Evolutionary conservation across 2,797 vertebrate genomes (phyloP).

Genomic region (Artibeus jamaicensis): DNA sequence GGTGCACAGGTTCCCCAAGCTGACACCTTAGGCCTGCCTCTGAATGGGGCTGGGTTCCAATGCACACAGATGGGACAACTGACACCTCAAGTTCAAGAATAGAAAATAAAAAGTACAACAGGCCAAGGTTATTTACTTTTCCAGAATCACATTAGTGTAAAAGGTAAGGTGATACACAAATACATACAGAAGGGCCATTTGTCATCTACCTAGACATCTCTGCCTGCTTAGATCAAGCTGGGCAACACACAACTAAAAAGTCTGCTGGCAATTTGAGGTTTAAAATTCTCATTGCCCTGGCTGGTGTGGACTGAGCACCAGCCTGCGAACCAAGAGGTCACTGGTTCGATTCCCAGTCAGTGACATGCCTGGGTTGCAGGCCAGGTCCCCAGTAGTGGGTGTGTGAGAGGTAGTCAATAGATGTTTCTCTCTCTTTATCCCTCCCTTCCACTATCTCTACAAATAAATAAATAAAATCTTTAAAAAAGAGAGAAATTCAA

Average conservation of each 20-base stretch:
- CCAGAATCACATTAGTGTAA: neutral
- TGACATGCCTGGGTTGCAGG: neutral
- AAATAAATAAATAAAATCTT: neutral
- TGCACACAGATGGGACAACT: rapidly evolving
- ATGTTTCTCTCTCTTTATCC: neutral
- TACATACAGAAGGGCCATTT: rapidly evolving
- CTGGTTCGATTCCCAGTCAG: neutral
- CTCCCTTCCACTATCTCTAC: neutral
- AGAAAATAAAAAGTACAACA: neutral
- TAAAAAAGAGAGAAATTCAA: neutral
- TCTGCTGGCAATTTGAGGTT: neutral
- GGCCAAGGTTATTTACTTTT: neutral
- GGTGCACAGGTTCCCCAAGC: neutral
- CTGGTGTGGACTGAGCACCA: neutral
- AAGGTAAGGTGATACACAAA: too few relatives aligned
- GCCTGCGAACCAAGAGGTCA: neutral
- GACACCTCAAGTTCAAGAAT: neutral
- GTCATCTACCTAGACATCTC: neutral
- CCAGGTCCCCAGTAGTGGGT: neutral
- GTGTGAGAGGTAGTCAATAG: neutral
- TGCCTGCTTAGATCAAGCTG: neutral
- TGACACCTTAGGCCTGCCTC: neutral
- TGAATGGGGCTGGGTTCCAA: rapidly evolving
- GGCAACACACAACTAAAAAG: neutral
- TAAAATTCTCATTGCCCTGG: neutral